Percentiles rank a stretch among this genome's conserved stretches.
Evolutionary conservation across 2,797 vertebrate species (phyloP).

Genomic region (Pseudomugil tenellus): DNA sequence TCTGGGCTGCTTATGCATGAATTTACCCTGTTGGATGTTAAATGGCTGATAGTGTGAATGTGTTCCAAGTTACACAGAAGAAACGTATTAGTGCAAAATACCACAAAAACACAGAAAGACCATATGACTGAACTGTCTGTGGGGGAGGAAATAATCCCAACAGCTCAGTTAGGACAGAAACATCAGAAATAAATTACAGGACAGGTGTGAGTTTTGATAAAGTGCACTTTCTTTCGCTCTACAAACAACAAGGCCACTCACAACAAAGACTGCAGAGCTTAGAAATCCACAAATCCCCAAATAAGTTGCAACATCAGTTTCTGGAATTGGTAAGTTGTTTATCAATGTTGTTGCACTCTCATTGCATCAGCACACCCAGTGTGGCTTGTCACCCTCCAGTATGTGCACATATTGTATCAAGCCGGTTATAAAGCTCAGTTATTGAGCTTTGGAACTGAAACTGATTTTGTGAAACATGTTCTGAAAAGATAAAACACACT

Average conservation of each 20-base stretch:
- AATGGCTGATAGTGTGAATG: conserved; percentile 20
- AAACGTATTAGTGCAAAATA: conserved; percentile 1
- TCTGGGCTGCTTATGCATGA: conserved; percentile 26
- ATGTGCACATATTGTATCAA: background rate
- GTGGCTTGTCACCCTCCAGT: conserved; percentile 7
- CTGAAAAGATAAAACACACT: background rate
- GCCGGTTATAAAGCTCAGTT: conserved; percentile 5
- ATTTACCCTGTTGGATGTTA: conserved; percentile 24
- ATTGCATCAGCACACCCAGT: conserved; percentile 4
- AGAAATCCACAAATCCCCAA: background rate
- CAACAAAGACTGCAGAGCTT: background rate
- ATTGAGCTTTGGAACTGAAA: conserved; percentile 4
- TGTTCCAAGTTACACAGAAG: conserved; percentile 15
- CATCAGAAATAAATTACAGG: background rate
- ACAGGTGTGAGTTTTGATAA: background rate
- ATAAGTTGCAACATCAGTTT: background rate
- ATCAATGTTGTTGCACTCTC: conserved; percentile 18
- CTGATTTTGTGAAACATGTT: conserved; percentile 3
- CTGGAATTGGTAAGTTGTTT: conserved; percentile 5
- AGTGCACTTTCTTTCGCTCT: background rate
- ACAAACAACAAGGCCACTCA: background rate
- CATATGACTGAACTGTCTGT: too few relatives aligned
- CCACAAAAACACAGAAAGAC: background rate
- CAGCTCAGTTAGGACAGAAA: background rate
- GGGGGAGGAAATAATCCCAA: background rate